Conservation (phyloP, 1,140 invertebrate genomes). For the Mesaphorura yosii region DNA sequence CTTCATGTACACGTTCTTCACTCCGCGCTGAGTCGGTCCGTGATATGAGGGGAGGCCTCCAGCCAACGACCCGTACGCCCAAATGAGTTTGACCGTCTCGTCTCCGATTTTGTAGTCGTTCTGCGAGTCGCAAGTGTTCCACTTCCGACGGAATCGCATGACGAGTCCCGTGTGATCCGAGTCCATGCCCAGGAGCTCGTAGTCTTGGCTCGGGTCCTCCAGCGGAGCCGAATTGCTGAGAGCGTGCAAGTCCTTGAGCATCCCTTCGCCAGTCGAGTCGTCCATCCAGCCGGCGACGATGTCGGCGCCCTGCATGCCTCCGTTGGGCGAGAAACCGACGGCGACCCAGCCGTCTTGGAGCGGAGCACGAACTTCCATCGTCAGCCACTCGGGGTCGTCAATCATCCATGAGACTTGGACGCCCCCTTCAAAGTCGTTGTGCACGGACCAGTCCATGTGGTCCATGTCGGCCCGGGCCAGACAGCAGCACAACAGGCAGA, state of each 20-base stretch:
- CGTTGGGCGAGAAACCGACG: conserved; percentile 58
- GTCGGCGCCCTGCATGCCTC: conserved; percentile 62
- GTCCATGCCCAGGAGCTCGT: neutral
- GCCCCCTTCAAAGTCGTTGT: neutral
- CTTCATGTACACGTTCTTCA: neutral
- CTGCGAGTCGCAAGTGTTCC: conserved; percentile 56
- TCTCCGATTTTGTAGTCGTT: conserved; percentile 49
- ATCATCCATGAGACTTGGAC: neutral
- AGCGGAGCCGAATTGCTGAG: neutral
- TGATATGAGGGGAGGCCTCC: neutral
- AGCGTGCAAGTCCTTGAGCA: neutral
- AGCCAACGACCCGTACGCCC: conserved; percentile 44
- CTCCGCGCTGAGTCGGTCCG: neutral
- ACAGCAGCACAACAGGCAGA: no score
- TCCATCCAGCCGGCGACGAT: conserved; percentile 72
- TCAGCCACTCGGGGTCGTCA: conserved; percentile 6
- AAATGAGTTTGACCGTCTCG: conserved; percentile 65
- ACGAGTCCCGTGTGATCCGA: neutral
- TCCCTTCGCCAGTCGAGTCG: conserved; percentile 18
- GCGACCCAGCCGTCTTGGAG: conserved; percentile 58
- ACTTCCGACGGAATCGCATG: conserved; percentile 45
- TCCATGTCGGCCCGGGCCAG: no score
- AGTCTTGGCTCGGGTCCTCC: neutral
- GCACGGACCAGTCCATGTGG: neutral
- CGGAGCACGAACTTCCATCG: conserved; percentile 37